phyloP scores from a whole-genome alignment of 2,113 vertebrate genomes.

The Pomatorhinus ruficollis region DNA sequence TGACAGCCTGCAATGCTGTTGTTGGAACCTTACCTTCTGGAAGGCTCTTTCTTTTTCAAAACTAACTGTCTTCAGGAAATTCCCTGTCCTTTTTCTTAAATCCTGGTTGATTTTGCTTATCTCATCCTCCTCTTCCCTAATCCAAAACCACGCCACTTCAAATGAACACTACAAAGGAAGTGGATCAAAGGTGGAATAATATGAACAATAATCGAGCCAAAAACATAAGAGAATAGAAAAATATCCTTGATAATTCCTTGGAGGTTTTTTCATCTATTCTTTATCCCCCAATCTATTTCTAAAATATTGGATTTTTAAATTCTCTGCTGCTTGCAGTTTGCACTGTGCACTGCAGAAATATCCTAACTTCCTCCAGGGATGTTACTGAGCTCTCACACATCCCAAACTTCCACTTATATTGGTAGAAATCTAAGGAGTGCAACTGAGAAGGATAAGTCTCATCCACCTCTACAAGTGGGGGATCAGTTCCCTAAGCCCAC shows the following conservation, averaged over 20 bases:
- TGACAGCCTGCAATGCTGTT: background rate
- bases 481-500: background rate
- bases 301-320: background rate
- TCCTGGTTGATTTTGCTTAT: background rate
- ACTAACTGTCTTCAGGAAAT: background rate
- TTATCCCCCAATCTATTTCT: background rate
- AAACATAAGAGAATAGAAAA: background rate
- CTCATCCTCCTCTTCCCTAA: background rate
- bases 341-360: background rate
- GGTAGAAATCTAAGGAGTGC: background rate
- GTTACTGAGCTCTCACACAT: background rate
- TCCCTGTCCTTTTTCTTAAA: background rate
- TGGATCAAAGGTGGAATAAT: background rate
- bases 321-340: background rate
- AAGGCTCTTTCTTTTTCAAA: background rate
- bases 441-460: background rate
- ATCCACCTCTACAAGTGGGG: background rate
- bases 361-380: background rate
- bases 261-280: background rate
- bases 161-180: background rate
- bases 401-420: background rate
- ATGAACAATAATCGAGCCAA: background rate
- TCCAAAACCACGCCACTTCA: background rate
- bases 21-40: background rate
- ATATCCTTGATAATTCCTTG: background rate